Evolutionary conservation across 2,888 invertebrate species (phyloP), one percentile per base, ranked within the genome.

Genomic region (Strigamia crassipes): DNA sequence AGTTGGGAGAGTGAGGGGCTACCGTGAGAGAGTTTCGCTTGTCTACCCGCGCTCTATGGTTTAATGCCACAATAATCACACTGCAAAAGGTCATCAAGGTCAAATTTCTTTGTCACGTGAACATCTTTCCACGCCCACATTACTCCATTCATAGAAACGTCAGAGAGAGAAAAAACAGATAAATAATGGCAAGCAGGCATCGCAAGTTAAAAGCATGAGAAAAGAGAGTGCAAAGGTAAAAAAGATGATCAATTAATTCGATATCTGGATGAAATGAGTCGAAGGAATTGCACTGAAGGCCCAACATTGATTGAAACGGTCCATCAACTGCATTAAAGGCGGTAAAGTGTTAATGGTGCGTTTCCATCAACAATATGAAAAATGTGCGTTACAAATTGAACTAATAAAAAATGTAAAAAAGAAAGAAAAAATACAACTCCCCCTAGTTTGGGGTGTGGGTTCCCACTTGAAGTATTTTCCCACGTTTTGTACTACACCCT

Each of bases 401-500:
- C 56, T 56, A 56, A 56, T 56, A 56, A 56, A 56, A 56, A 56
- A 56, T 9, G 18, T n/a, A 18, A 18, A 56, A 56, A 56, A 18
- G 1, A 51, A 51, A 4, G 15, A 51, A 51, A 51, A 18, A 56
- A 9, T 56, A 56, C 56, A 56, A 56, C 56, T 56, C 56, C 56
- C 56, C 56, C 56, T 56, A 56, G 56, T 56, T 56, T 56, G 56
- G 56, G 56, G 56, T 56, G 56, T 56, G 56, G 56, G 56, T 56
- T 56, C 56, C 56, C 56, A 56, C 56, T 56, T 56, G 56, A 56
- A 56, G 56, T 56, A 56, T 56, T 56, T 56, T 56, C 56, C 56
- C 56, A 56, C 56, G 56, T 56, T 56, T 56, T 56, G 56, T 56
- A 56, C 56, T 56, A 56, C 56, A 56, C 56, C 56, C 56, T 56